Evolutionary conservation across 35 echinoderm and acorn worm species (phyloP), one percentile per base, ranked within the genome.

Genomic region (Stichopus chloronotus): DNA sequence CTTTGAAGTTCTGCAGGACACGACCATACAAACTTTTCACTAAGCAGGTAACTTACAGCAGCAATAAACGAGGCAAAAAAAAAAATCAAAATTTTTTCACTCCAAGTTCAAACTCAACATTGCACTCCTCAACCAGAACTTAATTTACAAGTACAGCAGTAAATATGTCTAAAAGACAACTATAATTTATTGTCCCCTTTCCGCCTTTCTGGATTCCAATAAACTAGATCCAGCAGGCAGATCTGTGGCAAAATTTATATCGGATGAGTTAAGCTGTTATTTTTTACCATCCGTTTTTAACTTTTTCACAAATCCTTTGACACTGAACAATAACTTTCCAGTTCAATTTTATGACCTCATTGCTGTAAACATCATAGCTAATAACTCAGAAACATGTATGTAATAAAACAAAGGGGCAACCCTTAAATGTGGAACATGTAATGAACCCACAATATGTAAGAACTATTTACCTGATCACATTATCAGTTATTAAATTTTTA

Each of bases 91-190:
- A 43, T 43, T 43, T 1, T 43, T 1, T 43, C 30, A 43, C 30
- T 3, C 30, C 30, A 43, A 43, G 30, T 43, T 43, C 30, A 43
- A 43, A 43, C 30, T 43, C 30, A 43, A 43, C 30, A 43, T 43
- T 43, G 30, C 30, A 14, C 69, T 74, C 6, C 69, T 74, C 13
- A 74, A 20, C 69, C 69, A 74, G 30, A 43, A 43, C 22, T 74
- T 74, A 74, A 74, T 74, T 74, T 74, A 74, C 69, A 74, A 74
- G 69, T n/a, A 74, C 69, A 74, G 69, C 69, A 74, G 22, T 74
- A 74, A 74, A 74, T 7, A 74, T n/a, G 17, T 14, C 17, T n/a
- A 7, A 43, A 43, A 43, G 17, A 0, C 0, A 74, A 20, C 4
- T 21, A 74, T 74, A 74, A 74, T 74, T 74, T 74, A 74, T n/a